A percentile compares a stretch with the other conserved stretches of the same genome.
Conservation (phyloP, 2,797 vertebrate genomes). For the Propithecus deckenii region DNA sequence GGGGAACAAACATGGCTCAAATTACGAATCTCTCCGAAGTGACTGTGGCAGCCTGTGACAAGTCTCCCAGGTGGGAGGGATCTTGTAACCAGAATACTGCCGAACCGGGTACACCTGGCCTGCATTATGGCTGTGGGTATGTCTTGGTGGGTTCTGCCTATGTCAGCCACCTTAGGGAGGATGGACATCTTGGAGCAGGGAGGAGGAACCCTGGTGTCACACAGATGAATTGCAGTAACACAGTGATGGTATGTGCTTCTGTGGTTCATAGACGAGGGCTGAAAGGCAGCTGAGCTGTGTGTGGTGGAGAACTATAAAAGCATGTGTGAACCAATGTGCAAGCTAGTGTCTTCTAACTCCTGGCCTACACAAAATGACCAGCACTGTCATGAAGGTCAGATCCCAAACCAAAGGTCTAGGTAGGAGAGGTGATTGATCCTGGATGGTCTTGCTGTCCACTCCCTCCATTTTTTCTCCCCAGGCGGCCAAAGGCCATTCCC, state of each 20-base stretch:
- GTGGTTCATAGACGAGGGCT: background rate
- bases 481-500: background rate
- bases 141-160: background rate
- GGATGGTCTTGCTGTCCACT: background rate
- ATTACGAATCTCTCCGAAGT: slow-evolving; percentile 30
- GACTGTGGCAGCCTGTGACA: background rate
- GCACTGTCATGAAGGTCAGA: background rate
- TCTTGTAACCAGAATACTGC: background rate
- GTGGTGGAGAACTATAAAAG: background rate
- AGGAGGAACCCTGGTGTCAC: background rate
- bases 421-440: background rate
- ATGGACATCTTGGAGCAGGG: background rate
- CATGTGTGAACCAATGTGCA: fast-evolving
- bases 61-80: background rate
- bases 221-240: background rate
- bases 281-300: background rate
- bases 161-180: background rate
- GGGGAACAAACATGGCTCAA: background rate
- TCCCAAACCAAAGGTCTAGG: background rate
- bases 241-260: background rate
- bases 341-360: background rate
- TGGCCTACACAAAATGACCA: background rate
- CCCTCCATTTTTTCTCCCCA: background rate
- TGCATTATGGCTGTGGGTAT: background rate
- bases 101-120: background rate